Percentiles rank a stretch among this genome's conserved stretches.
Evolutionary conservation across 2,888 invertebrate genomes (phyloP).

Genomic region (Tricholauxania praeusta): DNA sequence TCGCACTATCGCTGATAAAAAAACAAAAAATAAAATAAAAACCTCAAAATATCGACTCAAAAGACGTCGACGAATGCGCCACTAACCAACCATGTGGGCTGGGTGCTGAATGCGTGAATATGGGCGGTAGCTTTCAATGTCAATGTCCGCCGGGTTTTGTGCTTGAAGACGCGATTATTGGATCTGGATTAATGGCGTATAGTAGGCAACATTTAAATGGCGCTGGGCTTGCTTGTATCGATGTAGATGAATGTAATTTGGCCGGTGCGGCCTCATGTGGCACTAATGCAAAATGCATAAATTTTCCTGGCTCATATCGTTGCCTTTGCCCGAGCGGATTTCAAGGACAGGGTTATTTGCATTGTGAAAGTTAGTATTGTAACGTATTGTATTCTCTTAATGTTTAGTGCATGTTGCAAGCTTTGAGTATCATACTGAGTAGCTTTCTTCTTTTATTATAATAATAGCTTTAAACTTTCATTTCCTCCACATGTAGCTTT

Average conservation of each 20-base stretch:
- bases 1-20: slow-evolving; percentile 26
- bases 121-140: slow-evolving; percentile 81
- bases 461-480: slow-evolving; percentile 2
- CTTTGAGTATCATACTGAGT: slow-evolving; percentile 22
- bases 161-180: slow-evolving; percentile 65
- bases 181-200: slow-evolving; percentile 33
- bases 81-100: slow-evolving; percentile 75
- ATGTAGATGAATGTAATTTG: slow-evolving; percentile 80
- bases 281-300: slow-evolving; percentile 82
- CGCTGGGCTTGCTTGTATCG: slow-evolving; percentile 74
- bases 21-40: slow-evolving; percentile 33
- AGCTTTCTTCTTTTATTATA: not conserved
- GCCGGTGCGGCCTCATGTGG: slow-evolving; percentile 82
- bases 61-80: slow-evolving; percentile 80
- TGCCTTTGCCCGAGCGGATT: slow-evolving; percentile 83
- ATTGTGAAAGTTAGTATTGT: slow-evolving; percentile 81
- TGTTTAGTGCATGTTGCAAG: slow-evolving; percentile 40
- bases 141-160: slow-evolving; percentile 79
- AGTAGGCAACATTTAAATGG: slow-evolving; percentile 52
- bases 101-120: slow-evolving; percentile 80
- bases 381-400: slow-evolving; percentile 19
- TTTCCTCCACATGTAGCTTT: slow-evolving; percentile 33
- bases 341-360: slow-evolving; percentile 79
- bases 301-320: slow-evolving; percentile 83
- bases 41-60: slow-evolving; percentile 22